A percentile compares a stretch with the other conserved stretches of the same genome.
phyloP scores from a whole-genome alignment of 2,113 vertebrate genomes.

The Hemiscyllium ocellatum region DNA sequence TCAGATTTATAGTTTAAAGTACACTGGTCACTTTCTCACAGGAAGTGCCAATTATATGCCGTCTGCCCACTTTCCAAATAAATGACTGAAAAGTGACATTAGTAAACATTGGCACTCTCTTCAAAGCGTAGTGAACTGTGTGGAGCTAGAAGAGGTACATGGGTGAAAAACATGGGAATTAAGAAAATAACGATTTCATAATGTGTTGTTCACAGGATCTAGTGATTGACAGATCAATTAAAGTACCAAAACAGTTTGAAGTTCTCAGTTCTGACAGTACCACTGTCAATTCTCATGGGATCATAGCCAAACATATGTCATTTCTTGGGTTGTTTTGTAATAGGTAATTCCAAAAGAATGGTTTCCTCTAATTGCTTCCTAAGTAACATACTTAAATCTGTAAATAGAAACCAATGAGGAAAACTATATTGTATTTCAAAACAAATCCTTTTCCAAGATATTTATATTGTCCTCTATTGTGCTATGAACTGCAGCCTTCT shows the following conservation, averaged over 20 bases:
- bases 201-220: neutral
- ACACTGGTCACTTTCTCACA: neutral
- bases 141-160: neutral
- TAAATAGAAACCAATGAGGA: neutral
- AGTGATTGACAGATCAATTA: constrained; percentile 21
- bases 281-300: neutral
- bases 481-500: neutral
- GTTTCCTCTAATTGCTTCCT: neutral
- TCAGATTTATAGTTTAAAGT: neutral
- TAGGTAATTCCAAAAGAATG: neutral
- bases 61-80: neutral
- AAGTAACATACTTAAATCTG: neutral
- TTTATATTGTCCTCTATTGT: constrained; percentile 8
- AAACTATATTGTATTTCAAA: neutral
- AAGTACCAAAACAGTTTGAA: neutral
- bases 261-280: neutral
- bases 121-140: neutral
- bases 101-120: neutral
- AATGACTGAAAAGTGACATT: neutral
- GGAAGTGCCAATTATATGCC: neutral
- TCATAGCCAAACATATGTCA: neutral
- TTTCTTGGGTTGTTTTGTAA: constrained; percentile 19
- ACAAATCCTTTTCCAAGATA: neutral
- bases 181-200: neutral
- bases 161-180: neutral